Base-by-base conservation (phyloP, 1,140 invertebrate genomes). In the Physella acuta region DNA sequence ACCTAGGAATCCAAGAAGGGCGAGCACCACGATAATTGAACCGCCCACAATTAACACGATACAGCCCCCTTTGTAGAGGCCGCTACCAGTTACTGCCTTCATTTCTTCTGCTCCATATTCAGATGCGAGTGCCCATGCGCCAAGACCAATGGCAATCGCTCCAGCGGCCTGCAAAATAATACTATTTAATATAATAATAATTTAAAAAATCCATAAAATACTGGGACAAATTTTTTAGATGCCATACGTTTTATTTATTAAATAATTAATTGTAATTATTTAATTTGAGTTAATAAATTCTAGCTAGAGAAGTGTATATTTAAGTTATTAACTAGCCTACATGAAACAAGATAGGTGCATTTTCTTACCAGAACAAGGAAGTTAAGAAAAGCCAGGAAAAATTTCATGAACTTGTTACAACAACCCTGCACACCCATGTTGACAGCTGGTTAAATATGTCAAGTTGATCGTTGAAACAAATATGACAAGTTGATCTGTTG, bases 81-180 rank as follows among this genome's bases (percentile, higher is more conserved):
- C 59, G 24, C 36, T 61, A 4, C 59, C 59, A 24, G 59, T 61
- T 1, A 61, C 24, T 1, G 26, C 34, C 24, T 24, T 61, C 20
- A 61, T 3, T 61, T 61, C n/a, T 5, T 61, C 36, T 1, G 59
- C 59, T 2, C 59, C 59, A 44, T 61, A 61, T n/a, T 61, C 36
- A 37, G 59, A 61, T n/a, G 34, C 59, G 1, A 61, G 37, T 14
- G 31, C 59, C 59, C 59, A 61, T 1, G 59, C 59, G 2, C 59
- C 59, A 26, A 61, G 59, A 0, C 59, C 59, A 44, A 61, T 61
- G 28, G 59, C 59, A 14, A 61, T 61, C 3, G 59, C 59, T 61
- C 59, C 59, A 24, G 59, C 59, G 39, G 31, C 33, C 59, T 61
- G 36, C 37, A 44, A 34, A 61, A 16, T 14, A 34, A 24, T 36